Conservation (phyloP, 2,113 vertebrate genomes). For the Mastomys natalensis region DNA sequence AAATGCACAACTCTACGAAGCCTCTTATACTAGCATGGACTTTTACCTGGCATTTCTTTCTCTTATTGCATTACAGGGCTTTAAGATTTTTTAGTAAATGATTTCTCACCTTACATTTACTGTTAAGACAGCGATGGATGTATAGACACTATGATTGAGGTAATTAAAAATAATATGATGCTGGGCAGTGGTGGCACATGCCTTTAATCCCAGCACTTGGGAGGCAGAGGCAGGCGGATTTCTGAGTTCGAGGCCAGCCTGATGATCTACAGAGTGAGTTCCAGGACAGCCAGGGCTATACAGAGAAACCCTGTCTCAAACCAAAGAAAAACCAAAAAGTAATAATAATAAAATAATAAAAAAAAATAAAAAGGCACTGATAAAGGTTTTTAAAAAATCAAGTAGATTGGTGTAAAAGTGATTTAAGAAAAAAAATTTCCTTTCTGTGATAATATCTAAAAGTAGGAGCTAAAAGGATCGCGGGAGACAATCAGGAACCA, state of each 20-base stretch:
- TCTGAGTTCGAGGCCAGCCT: too few species aligned
- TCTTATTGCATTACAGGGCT: slow-evolving; percentile 6
- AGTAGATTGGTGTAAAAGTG: background rate
- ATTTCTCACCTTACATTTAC: background rate
- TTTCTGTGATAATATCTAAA: background rate
- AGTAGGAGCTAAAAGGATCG: background rate
- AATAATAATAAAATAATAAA: too few species aligned
- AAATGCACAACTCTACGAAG: background rate
- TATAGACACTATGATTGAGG: background rate
- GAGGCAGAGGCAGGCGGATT: too few species aligned
- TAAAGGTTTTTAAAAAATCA: background rate
- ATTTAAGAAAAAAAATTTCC: background rate
- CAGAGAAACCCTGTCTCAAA: too few species aligned
- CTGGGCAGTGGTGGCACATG: too few species aligned
- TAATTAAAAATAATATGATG: background rate
- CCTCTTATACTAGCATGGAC: background rate
- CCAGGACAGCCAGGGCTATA: too few species aligned
- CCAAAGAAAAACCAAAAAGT: too few species aligned
- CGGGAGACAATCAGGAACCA: background rate
- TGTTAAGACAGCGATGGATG: background rate
- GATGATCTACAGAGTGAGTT: too few species aligned
- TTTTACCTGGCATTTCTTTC: background rate
- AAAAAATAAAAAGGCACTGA: background rate
- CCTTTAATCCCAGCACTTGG: too few species aligned
- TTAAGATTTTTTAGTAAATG: background rate